A percentile compares a stretch with the other conserved stretches of the same genome.
Evolutionary conservation across 2,888 invertebrate species (phyloP).

Genomic region (Beris chalybata): DNA sequence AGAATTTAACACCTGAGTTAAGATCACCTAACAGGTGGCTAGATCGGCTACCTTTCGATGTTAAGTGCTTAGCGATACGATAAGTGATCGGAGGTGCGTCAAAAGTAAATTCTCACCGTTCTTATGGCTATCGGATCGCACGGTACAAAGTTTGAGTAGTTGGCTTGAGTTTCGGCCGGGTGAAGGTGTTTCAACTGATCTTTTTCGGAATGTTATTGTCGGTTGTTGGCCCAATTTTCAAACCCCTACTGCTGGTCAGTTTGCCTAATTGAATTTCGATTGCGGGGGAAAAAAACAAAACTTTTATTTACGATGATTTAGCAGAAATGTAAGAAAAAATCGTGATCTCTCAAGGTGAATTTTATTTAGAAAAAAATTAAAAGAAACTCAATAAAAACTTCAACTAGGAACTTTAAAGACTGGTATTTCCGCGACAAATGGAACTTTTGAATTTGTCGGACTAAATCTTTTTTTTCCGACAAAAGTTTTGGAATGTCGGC

Average conservation of each 20-base stretch:
- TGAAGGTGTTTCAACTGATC: constrained; percentile 6
- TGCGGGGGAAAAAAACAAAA: constrained; percentile 12
- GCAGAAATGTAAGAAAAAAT: constrained; percentile 3
- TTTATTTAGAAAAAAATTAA: background rate
- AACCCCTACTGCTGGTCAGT: constrained; percentile 6
- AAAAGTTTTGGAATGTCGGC: no score
- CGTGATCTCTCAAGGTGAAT: constrained; percentile 19
- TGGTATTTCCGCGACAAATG: constrained; percentile 17
- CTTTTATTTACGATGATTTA: constrained; percentile 26
- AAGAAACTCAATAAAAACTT: background rate
- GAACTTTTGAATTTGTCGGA: constrained; percentile 1
- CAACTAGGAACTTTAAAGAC: background rate
- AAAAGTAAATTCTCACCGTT: constrained; percentile 27
- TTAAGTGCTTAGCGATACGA: constrained; percentile 21
- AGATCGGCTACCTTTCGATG: background rate
- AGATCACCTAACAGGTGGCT: constrained; percentile 29
- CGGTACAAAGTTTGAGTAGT: background rate
- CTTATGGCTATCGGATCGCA: background rate
- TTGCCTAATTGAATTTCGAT: constrained; percentile 24
- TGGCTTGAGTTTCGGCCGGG: constrained; percentile 17
- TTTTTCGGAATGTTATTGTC: background rate
- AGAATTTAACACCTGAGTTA: constrained; percentile 30
- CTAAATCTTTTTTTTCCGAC: no score
- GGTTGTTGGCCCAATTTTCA: constrained; percentile 15
- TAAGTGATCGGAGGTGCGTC: constrained; percentile 28